Evolutionary conservation across 2,797 vertebrate species (phyloP).

Genomic region (Steatocranus sp.): DNA sequence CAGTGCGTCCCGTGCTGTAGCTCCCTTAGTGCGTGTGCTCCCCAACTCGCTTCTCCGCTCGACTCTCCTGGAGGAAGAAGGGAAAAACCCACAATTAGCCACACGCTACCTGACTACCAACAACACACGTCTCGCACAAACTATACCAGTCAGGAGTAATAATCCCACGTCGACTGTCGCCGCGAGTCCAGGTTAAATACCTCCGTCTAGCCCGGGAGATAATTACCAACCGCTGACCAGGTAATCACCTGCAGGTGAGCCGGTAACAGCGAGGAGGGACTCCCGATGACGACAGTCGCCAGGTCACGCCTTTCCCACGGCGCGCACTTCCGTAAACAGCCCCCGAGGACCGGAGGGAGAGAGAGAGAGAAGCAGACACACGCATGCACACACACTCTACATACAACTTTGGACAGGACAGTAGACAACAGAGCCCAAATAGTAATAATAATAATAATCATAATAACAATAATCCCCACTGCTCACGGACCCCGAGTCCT

Average conservation of each 20-base stretch:
- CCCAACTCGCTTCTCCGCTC: too few species aligned
- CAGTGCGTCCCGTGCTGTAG: too few species aligned
- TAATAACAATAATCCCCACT: background rate
- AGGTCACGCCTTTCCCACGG: fast-evolving
- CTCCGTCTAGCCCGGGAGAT: background rate
- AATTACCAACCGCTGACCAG: background rate
- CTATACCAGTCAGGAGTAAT: fast-evolving
- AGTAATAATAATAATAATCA: background rate
- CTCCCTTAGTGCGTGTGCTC: fast-evolving
- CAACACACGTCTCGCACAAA: background rate
- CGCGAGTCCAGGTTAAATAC: background rate
- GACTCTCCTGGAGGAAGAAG: too few species aligned
- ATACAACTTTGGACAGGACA: background rate
- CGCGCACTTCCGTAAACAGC: fast-evolving
- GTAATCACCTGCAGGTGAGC: background rate
- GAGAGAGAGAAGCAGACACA: background rate
- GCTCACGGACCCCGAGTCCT: background rate
- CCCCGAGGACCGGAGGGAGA: background rate
- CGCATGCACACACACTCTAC: background rate
- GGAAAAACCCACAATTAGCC: background rate
- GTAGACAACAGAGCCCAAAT: background rate
- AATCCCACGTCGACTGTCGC: background rate
- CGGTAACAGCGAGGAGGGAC: background rate
- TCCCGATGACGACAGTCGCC: background rate
- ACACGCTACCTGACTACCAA: fast-evolving